Conservation (phyloP, 2,888 invertebrate species). For the Dione vanillae region DNA sequence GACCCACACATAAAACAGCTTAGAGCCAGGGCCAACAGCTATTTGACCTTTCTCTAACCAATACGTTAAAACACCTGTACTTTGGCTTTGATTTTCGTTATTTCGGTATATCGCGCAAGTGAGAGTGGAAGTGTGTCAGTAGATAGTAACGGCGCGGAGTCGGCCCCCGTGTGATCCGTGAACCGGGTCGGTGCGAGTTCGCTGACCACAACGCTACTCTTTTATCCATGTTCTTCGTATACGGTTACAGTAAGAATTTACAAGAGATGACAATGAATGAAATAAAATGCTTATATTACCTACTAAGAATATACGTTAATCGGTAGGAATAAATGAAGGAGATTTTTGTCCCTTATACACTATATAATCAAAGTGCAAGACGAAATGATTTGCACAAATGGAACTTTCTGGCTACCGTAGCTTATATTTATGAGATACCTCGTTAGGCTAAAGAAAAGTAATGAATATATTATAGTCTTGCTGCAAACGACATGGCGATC, state of each 20-base stretch:
- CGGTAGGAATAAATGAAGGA: no score
- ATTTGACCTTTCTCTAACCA: conserved; percentile 5
- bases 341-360: no score
- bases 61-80: conserved; percentile 34
- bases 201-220: conserved; percentile 52
- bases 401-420: no score
- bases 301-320: neutral
- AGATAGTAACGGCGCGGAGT: conserved; percentile 56
- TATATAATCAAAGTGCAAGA: no score
- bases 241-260: neutral
- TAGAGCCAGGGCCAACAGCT: conserved; percentile 16
- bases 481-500: no score
- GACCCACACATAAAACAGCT: conserved; percentile 14
- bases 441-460: no score
- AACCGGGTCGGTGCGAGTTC: conserved; percentile 71
- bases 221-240: conserved; percentile 24
- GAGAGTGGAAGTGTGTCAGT: conserved; percentile 63
- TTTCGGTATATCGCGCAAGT: conserved; percentile 43
- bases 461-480: no score
- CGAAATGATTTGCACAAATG: no score
- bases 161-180: conserved; percentile 66
- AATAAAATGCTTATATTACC: no score
- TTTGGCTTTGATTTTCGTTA: conserved; percentile 20
- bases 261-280: neutral
- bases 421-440: no score